These are phyloP conservation scores for Medauroidea extradentata DNA, from an alignment of 1,140 invertebrate genomes.

Conservation along the genomic window DNA sequence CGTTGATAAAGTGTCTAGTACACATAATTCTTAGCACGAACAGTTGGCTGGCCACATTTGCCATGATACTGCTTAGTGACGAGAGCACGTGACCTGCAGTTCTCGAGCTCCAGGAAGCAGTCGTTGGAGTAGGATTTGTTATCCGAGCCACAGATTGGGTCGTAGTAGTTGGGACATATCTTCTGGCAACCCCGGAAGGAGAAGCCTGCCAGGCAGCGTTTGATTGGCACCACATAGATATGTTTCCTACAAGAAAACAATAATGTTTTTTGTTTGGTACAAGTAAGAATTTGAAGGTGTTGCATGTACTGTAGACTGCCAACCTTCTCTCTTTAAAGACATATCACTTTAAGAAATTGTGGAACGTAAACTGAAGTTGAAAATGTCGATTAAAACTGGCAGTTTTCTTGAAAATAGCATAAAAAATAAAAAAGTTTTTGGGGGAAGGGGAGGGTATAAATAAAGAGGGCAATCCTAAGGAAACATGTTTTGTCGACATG, in stretches of 20 bases:
- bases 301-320: too few relatives aligned
- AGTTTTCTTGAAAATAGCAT: too few relatives aligned
- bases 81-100: constrained; percentile 70
- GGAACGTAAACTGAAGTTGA: too few relatives aligned
- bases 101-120: constrained; percentile 88
- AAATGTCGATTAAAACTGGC: too few relatives aligned
- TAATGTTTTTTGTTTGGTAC: too few relatives aligned
- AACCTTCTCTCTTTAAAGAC: too few relatives aligned
- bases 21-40: constrained; percentile 65
- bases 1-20: constrained; percentile 38
- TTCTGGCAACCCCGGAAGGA: constrained; percentile 78
- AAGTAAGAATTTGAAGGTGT: too few relatives aligned
- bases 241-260: constrained; percentile 61
- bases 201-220: constrained; percentile 75
- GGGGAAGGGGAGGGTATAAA: too few relatives aligned
- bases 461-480: too few relatives aligned
- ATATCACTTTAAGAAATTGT: too few relatives aligned
- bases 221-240: constrained; percentile 80
- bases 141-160: constrained; percentile 86
- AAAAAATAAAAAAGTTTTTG: too few relatives aligned
- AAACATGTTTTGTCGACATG: too few relatives aligned
- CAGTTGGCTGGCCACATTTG: constrained; percentile 61
- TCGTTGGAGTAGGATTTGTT: constrained; percentile 86
- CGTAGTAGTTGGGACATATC: constrained; percentile 78
- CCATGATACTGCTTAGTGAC: constrained; percentile 61